Evolutionary conservation across 2,797 vertebrate genomes (phyloP).

Genomic region (Periophthalmus magnuspinnatus): DNA sequence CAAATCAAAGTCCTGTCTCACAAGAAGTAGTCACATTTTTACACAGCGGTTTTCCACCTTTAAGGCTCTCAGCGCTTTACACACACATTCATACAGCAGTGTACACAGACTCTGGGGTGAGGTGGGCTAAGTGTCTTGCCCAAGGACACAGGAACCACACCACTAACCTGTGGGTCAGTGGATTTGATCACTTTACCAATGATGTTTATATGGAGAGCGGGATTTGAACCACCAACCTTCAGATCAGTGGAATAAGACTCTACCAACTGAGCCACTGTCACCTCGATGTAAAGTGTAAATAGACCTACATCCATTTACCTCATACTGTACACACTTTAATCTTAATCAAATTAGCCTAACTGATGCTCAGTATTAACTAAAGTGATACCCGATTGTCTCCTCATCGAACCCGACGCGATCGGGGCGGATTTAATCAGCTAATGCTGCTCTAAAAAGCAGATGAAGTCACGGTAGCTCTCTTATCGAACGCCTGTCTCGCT

Average conservation of each 20-base stretch:
- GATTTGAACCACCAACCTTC: too few relatives aligned
- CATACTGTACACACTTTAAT: not conserved
- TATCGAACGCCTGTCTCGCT: constrained; percentile 48
- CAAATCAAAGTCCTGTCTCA: not conserved
- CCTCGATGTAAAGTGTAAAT: not conserved
- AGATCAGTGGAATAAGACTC: too few relatives aligned
- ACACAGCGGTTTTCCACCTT: too few relatives aligned
- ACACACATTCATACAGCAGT: too few relatives aligned
- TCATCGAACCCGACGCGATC: constrained; percentile 28
- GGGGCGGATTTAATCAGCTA: constrained; percentile 69
- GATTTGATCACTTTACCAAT: too few relatives aligned
- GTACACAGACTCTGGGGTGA: too few relatives aligned
- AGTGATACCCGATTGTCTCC: constrained; percentile 10
- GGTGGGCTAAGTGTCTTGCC: too few relatives aligned
- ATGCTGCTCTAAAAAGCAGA: constrained; percentile 57
- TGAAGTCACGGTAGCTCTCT: constrained; percentile 51
- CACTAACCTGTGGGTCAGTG: too few relatives aligned
- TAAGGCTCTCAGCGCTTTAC: too few relatives aligned
- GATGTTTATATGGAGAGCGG: too few relatives aligned
- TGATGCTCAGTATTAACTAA: constrained; percentile 7
- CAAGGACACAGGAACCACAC: too few relatives aligned
- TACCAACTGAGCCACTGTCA: too few relatives aligned
- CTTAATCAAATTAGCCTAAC: constrained; percentile 10
- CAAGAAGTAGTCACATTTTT: not conserved
- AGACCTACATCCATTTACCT: not conserved